Base-by-base conservation (phyloP, 1,140 invertebrate species). In the Cotesia chilonis region DNA sequence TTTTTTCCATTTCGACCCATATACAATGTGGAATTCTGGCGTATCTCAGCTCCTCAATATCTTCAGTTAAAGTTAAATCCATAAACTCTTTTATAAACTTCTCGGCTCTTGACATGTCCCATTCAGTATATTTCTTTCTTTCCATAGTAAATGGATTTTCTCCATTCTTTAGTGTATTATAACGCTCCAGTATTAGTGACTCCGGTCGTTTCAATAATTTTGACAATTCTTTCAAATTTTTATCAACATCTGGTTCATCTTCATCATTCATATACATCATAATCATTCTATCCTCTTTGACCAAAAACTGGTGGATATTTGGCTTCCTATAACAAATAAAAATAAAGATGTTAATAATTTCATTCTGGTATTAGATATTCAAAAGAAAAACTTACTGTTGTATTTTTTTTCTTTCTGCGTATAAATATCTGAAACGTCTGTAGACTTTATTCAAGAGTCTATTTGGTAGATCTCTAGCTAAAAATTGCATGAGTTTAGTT, bases 401-500 rank as follows among this genome's bases (percentile, higher is more conserved):
- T 28, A 28, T 47, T 47, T 47, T 41, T 67, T 14, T 61, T 28
- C 9, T 14, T 4, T n/a, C 20, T 7, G 7, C 54, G 70, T 78
- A 74, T 9, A 85, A 70, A 57, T 64, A 71, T 77, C 41, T 78
- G 74, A 85, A 86, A 75, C 84, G 79, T 4, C 54, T 65, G 75
- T 81, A 81, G 71, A 85, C 80, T 70, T 81, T 82, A 17, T 68
- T 77, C 12, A 86, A 68, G 35, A 76, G 79, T 76, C 85, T 79
- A 68, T 75, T 75, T 17, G 82, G 83, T 37, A 87, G 80, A 38
- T 77, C 80, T 72, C 81, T 81, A 3, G 83, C 81, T 71, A 87
- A 73, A 77, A 81, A 86, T 75, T 81, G 81, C 35, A 82, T 74
- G 73, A 87, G 86, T 70, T 81, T 83, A 52, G 73, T 70, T 69